Conservation (phyloP, 2,113 vertebrate genomes). For the Sapayoa aenigma region DNA sequence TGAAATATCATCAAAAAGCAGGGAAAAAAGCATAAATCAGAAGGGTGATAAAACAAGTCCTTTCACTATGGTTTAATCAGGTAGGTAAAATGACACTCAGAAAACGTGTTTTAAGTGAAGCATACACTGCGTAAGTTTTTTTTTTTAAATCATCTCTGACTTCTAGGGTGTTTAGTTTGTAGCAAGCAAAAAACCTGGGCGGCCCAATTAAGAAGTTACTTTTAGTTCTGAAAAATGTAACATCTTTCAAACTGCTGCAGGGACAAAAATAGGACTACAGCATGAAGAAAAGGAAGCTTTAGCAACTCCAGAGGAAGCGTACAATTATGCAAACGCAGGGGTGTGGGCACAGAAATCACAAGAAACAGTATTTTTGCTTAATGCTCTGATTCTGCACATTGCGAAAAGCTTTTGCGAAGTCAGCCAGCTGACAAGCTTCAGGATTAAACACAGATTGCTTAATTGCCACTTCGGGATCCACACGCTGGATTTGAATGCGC, state of each 20-base stretch:
- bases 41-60: neutral
- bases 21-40: neutral
- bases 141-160: neutral
- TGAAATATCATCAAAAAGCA: conserved; percentile 56
- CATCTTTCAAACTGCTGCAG: neutral
- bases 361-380: neutral
- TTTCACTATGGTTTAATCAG: neutral
- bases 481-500: fast-evolving
- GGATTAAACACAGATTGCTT: neutral
- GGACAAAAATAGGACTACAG: neutral
- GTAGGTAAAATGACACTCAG: neutral
- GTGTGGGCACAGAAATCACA: neutral
- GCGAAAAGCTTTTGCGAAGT: neutral
- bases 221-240: neutral
- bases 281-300: neutral
- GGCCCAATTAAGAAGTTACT: neutral
- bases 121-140: neutral
- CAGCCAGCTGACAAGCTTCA: neutral
- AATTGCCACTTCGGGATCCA: neutral
- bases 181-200: neutral
- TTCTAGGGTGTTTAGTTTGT: neutral
- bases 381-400: neutral
- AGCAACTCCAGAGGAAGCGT: conserved; percentile 11
- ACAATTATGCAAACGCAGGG: neutral
- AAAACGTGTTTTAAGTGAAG: neutral